Conservation (phyloP, 2,113 vertebrate species). For the Nannobrachium achirus region DNA sequence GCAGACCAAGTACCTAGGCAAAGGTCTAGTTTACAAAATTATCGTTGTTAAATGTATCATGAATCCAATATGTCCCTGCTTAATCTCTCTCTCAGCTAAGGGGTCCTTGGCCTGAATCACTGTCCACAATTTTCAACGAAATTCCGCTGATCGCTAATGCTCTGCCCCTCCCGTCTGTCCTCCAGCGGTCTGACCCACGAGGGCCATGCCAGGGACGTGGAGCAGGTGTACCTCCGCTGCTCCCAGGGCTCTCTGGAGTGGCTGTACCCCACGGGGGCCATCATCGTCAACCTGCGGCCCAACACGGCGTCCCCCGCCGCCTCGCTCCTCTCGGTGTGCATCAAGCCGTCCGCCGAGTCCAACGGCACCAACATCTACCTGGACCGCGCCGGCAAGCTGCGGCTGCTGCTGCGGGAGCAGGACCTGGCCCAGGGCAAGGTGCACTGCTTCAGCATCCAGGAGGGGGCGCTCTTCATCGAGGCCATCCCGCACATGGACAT, state of each 20-base stretch:
- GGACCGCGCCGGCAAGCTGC: slow-evolving; percentile 91
- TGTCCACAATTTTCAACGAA: too few relatives aligned
- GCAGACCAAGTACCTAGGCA: too few relatives aligned
- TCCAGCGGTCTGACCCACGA: slow-evolving; percentile 93
- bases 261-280: slow-evolving; percentile 95
- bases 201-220: slow-evolving; percentile 92
- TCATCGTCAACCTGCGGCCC: slow-evolving; percentile 94
- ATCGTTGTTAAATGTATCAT: too few relatives aligned
- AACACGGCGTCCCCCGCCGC: slow-evolving; percentile 84
- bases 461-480: slow-evolving; percentile 93
- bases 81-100: too few relatives aligned
- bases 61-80: too few relatives aligned
- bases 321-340: slow-evolving; percentile 89
- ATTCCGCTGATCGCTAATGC: too few relatives aligned
- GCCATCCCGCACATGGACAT: slow-evolving; percentile 92
- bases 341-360: slow-evolving; percentile 89
- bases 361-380: slow-evolving; percentile 96
- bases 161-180: slow-evolving; percentile 1
- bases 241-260: slow-evolving; percentile 92
- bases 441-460: slow-evolving; percentile 89
- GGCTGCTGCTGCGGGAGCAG: slow-evolving; percentile 86
- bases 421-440: slow-evolving; percentile 80
- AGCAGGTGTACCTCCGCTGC: slow-evolving; percentile 97
- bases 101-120: too few relatives aligned
- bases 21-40: too few relatives aligned